These are phyloP conservation scores for Glossophaga mutica DNA, from an alignment of 2,797 vertebrate genomes.

Conservation along the genomic window DNA sequence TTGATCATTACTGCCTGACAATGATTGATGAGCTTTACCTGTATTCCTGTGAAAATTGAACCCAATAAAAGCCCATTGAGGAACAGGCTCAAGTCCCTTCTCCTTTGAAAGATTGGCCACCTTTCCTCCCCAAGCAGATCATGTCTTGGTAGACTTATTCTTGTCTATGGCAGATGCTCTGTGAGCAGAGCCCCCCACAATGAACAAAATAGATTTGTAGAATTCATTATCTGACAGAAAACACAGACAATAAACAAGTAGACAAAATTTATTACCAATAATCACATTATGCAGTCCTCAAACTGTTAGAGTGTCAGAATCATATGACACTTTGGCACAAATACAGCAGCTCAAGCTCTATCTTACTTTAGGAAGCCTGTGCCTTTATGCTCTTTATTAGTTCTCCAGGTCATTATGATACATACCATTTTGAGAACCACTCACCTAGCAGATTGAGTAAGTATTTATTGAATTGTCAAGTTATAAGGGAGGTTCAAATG, in stretches of 20 bases:
- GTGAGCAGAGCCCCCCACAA: too few relatives aligned
- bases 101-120: too few relatives aligned
- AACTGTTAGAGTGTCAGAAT: not conserved
- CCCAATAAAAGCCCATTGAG: too few relatives aligned
- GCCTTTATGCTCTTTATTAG: not conserved
- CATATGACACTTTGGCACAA: not conserved
- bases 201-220: not conserved
- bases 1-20: too few relatives aligned
- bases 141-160: too few relatives aligned
- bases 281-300: not conserved
- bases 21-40: too few relatives aligned
- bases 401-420: not conserved
- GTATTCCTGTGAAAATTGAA: too few relatives aligned
- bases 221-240: not conserved
- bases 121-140: too few relatives aligned
- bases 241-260: not conserved
- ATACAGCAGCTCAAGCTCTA: not conserved
- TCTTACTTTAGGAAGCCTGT: not conserved
- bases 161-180: too few relatives aligned
- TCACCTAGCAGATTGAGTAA: not conserved
- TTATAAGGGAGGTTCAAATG: not conserved
- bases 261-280: not conserved
- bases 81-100: too few relatives aligned
- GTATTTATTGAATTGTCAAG: not conserved
- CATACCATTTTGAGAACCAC: not conserved